Evolutionary conservation across 2,797 vertebrate genomes (phyloP).

Genomic region (Oreortyx pictus): DNA sequence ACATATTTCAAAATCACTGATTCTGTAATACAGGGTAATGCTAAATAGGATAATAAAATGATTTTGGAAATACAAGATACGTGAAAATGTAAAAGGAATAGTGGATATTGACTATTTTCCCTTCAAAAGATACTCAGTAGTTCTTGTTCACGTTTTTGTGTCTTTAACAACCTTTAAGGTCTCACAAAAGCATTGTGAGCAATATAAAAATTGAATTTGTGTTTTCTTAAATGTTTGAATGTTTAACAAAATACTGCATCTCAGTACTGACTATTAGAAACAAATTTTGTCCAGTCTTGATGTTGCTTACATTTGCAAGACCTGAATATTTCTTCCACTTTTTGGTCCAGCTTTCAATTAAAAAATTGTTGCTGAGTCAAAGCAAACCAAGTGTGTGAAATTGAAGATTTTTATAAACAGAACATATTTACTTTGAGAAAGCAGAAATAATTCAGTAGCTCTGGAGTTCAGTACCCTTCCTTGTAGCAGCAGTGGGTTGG

Average conservation of each 20-base stretch:
- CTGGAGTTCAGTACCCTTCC: neutral
- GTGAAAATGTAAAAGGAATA: neutral
- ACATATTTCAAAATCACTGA: neutral
- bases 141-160: neutral
- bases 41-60: neutral
- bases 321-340: neutral
- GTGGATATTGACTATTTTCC: neutral
- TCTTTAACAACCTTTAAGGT: neutral
- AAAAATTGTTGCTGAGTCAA: neutral
- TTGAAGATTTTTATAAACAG: neutral
- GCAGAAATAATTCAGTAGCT: neutral
- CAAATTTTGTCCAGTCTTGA: neutral
- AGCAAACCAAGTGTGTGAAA: neutral
- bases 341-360: neutral
- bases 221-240: neutral
- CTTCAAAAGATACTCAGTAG: neutral
- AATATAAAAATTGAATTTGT: neutral
- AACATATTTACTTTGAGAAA: neutral
- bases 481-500: neutral
- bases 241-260: neutral
- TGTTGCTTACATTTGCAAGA: neutral
- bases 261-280: neutral
- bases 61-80: neutral
- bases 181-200: neutral
- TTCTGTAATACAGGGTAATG: neutral